These are phyloP conservation scores for Subacronicta megacephala DNA, from an alignment of 2,888 invertebrate species.

Conservation along the genomic window DNA sequence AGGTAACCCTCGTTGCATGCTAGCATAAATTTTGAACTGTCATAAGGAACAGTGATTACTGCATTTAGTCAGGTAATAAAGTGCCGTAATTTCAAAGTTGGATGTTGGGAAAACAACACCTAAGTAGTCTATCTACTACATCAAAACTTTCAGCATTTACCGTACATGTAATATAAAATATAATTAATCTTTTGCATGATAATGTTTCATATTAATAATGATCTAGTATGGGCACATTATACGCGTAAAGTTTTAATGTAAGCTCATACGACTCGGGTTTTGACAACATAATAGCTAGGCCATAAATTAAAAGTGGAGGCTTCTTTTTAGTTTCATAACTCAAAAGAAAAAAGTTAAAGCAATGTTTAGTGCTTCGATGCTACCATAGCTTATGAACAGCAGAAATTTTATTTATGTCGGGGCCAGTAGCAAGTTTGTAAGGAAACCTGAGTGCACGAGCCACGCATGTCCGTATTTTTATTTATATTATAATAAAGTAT, in stretches of 20 bases:
- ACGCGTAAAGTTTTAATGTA: constrained; percentile 37
- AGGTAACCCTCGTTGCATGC: constrained; percentile 5
- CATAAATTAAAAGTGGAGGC: constrained; percentile 38
- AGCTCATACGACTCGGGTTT: constrained; percentile 32
- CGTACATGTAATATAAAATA: constrained; percentile 59
- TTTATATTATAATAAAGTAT: no score
- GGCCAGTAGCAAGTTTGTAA: no score
- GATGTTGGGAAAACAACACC: constrained; percentile 45
- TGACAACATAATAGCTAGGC: constrained; percentile 36
- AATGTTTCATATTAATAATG: constrained; percentile 51
- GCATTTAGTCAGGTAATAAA: constrained; percentile 30
- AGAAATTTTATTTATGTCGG: no score
- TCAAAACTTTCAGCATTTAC: constrained; percentile 60
- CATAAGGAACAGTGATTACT: constrained; percentile 14
- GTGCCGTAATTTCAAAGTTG: constrained; percentile 25
- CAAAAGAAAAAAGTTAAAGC: no score
- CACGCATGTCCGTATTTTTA: no score
- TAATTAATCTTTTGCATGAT: constrained; percentile 61
- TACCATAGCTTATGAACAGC: no score
- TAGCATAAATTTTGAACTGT: constrained; percentile 8
- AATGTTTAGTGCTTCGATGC: no score
- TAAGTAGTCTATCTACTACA: constrained; percentile 62
- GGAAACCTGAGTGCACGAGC: no score
- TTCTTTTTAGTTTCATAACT: no score
- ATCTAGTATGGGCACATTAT: constrained; percentile 47